Base-by-base conservation (phyloP, 2,113 vertebrate genomes). In the Microtus oregoni region DNA sequence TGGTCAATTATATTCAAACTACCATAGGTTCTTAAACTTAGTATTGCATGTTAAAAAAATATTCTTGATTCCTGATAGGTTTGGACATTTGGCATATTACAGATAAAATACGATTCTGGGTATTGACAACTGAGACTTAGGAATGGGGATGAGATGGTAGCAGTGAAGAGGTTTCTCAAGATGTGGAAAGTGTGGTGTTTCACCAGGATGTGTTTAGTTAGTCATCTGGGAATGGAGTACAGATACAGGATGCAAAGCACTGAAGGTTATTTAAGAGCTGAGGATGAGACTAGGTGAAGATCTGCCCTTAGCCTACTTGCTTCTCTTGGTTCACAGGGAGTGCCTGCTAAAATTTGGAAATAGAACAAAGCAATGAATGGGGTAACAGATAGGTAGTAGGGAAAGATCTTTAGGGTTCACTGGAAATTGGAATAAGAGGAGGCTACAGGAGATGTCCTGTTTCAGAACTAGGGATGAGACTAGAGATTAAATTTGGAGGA, bases 311-410 rank as follows among this genome's bases (percentile, higher is more conserved):
- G 19, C 22, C 4, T 28, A 9, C 13, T 61, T 63, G 24, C 26
- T 28, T 28, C 13, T 41, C 58, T 10, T 63, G 3, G 12, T 17
- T 15, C n/a, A 7, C 24, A 10, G 2, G 11, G 35, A 81, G 12
- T 38, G 79, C 22, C 35, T 61, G 20, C 13, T 30, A 26, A 14
- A 38, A 7, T 24, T 41, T 0, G 6, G 14, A 3, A 3, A 24
- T 83, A 14, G 7, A 0, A 14, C 7, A 83, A 63, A 63, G 26
- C 0, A 41, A 28, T 10, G 13, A 28, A 61, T 38, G 17, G 0
- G 6, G 1, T 7, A 41, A 28, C 0, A 0, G 22, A 28, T 8
- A 13, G 35, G 3, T 38, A 26, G 0, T 7, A 26, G 24, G 11
- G 35, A 28, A 61, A 61, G 22, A 82, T 61, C 13, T 14, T 38